phyloP scores from a whole-genome alignment of 2,888 invertebrate genomes.

The Trichacis sp. region DNA sequence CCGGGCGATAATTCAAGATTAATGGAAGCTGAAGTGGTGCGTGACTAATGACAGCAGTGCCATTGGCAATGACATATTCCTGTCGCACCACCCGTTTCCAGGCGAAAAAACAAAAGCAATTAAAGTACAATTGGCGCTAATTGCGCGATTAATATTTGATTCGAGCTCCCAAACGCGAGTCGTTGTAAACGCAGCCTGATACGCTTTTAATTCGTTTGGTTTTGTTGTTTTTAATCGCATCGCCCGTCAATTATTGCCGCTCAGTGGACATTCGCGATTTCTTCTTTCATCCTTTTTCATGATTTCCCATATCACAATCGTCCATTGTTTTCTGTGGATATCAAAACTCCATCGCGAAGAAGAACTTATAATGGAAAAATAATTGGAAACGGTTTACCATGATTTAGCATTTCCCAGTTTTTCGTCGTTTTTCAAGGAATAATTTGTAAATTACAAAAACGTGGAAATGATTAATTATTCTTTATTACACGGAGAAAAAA shows the following conservation, averaged over 20 bases:
- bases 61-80: conserved; percentile 33
- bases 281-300: conserved; percentile 8
- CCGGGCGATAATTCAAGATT: conserved; percentile 26
- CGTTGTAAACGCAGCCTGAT: conserved; percentile 54
- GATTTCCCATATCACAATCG: background rate
- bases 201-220: conserved; percentile 63
- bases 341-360: background rate
- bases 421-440: no score
- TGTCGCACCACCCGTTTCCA: conserved; percentile 22
- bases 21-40: conserved; percentile 34
- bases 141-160: conserved; percentile 65
- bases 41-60: conserved; percentile 39
- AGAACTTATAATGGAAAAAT: background rate
- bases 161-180: conserved; percentile 41
- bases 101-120: conserved; percentile 51
- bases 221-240: conserved; percentile 55
- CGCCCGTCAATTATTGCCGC: conserved; percentile 23
- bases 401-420: background rate
- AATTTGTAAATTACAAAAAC: no score
- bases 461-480: no score
- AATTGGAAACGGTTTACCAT: background rate
- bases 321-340: background rate
- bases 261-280: conserved; percentile 3
- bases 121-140: conserved; percentile 63
- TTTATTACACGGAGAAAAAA: no score